Conservation (phyloP, 2,113 vertebrate species). For the Caretta caretta region DNA sequence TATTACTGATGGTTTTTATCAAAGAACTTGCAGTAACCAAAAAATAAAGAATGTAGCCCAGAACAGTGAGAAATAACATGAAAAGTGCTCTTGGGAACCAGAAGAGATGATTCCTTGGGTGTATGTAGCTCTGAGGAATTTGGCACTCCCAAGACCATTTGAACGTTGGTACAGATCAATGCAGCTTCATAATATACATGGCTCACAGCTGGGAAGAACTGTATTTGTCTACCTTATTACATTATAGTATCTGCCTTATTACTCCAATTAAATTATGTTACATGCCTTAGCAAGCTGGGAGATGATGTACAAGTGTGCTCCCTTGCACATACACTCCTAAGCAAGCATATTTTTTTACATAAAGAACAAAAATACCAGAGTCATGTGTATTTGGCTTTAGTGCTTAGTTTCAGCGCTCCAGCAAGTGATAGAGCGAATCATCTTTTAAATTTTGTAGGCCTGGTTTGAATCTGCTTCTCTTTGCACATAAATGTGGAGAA, state of each 20-base stretch:
- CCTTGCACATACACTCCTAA: neutral
- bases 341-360: neutral
- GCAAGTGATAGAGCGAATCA: rapidly evolving
- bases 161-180: neutral
- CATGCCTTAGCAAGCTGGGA: neutral
- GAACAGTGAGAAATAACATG: neutral
- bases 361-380: neutral
- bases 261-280: neutral
- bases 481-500: rapidly evolving
- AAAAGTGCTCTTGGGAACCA: neutral
- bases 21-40: rapidly evolving
- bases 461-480: neutral
- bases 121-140: neutral
- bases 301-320: neutral
- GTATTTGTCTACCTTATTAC: neutral
- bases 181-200: neutral
- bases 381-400: neutral
- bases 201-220: neutral
- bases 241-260: neutral
- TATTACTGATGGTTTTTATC: neutral
- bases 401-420: neutral
- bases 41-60: neutral
- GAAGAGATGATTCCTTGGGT: neutral
- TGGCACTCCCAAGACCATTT: neutral
- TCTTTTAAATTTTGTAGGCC: neutral